A percentile compares a stretch with the other conserved stretches of the same genome.
Evolutionary conservation across 2,888 invertebrate species (phyloP).

Genomic region (Rhogogaster chlorosoma): DNA sequence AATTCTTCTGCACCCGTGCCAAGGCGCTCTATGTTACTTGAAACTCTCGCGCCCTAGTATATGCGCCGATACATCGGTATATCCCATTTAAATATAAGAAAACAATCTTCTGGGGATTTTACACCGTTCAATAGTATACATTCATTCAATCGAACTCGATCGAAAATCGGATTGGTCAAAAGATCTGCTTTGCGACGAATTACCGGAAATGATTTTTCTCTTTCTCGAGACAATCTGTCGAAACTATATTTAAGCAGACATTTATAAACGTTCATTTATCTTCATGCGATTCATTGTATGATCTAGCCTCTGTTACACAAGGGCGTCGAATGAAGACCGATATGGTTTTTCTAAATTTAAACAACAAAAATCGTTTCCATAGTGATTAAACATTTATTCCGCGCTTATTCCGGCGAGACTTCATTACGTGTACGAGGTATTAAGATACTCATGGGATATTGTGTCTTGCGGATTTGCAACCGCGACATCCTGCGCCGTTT

Average conservation of each 20-base stretch:
- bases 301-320: not conserved
- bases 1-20: conserved; percentile 37
- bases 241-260: not conserved
- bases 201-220: not conserved
- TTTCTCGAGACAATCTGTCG: not conserved
- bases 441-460: conserved; percentile 8
- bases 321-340: not conserved
- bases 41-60: not conserved
- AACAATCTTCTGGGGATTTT: not conserved
- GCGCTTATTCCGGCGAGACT: not conserved
- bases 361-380: not conserved
- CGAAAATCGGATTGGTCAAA: no score
- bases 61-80: not conserved
- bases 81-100: not conserved
- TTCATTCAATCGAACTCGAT: not conserved
- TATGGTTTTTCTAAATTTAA: not conserved
- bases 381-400: not conserved
- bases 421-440: not conserved
- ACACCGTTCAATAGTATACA: not conserved
- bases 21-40: not conserved
- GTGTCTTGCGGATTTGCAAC: conserved; percentile 19
- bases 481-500: conserved; percentile 13
- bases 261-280: not conserved
- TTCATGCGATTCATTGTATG: not conserved
- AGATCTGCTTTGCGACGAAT: not conserved